Evolutionary conservation across 2,113 vertebrate genomes (phyloP).

Genomic region (Chascanopsetta lugubris): DNA sequence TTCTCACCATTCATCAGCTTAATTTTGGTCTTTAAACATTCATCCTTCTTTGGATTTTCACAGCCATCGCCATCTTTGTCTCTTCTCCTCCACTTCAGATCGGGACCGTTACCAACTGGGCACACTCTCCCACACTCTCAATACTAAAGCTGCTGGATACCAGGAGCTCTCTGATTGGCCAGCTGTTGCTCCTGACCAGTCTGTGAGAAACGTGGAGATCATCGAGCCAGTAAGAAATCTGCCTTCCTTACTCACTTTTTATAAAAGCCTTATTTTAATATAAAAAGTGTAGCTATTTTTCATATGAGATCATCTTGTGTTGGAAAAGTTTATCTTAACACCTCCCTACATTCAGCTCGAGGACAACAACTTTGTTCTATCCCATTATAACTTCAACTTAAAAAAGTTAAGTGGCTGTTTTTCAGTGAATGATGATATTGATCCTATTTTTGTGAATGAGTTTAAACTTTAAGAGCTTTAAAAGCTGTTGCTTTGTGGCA

Average conservation of each 20-base stretch:
- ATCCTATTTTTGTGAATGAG: neutral
- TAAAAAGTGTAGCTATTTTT: no score
- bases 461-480: slow-evolving; percentile 1
- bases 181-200: slow-evolving; percentile 88
- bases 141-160: slow-evolving; percentile 88
- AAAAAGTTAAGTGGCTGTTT: neutral
- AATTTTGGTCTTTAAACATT: neutral
- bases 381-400: neutral
- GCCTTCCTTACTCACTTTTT: neutral
- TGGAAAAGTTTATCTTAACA: neutral
- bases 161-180: slow-evolving; percentile 96
- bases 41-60: neutral
- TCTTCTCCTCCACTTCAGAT: slow-evolving; percentile 79
- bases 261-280: neutral
- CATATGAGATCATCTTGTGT: neutral
- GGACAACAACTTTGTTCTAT: neutral
- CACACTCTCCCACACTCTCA: slow-evolving; percentile 93
- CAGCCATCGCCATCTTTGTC: neutral
- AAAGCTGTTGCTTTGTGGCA: slow-evolving; percentile 11
- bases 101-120: slow-evolving; percentile 96
- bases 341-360: neutral
- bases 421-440: slow-evolving; percentile 22
- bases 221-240: slow-evolving; percentile 82
- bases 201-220: slow-evolving; percentile 92
- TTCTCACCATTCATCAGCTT: neutral